phyloP scores from a whole-genome alignment of 2,888 invertebrate species.

The Embidobia sp. region DNA sequence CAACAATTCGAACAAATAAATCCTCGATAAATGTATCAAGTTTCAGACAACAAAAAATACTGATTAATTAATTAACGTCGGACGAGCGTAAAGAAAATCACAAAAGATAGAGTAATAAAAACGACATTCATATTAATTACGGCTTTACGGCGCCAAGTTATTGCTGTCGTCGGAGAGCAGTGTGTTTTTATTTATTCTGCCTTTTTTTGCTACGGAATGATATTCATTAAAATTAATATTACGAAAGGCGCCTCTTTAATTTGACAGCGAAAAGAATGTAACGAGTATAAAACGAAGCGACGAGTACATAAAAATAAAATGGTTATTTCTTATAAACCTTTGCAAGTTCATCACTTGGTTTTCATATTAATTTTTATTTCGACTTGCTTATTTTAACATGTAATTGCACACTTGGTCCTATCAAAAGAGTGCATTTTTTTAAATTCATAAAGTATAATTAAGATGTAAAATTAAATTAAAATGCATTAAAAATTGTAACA shows the following conservation, averaged over 20 bases:
- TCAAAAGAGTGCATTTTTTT: too few relatives aligned
- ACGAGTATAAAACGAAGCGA: conserved; percentile 34
- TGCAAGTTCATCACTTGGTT: conserved; percentile 27
- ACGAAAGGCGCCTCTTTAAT: conserved; percentile 51
- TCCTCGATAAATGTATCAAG: conserved; percentile 24
- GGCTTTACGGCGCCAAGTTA: conserved; percentile 36
- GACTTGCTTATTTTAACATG: conserved; percentile 6
- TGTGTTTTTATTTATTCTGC: neutral
- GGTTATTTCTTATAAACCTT: conserved; percentile 32
- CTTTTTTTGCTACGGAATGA: conserved; percentile 12
- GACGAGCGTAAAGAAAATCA: conserved; percentile 6
- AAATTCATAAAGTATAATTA: too few relatives aligned
- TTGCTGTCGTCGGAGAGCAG: conserved; percentile 27
- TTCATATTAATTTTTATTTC: conserved; percentile 32
- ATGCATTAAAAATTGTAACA: too few relatives aligned
- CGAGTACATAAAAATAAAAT: conserved; percentile 33
- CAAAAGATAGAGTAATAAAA: conserved; percentile 37
- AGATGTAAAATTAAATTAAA: too few relatives aligned
- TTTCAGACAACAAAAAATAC: conserved; percentile 6
- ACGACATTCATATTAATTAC: conserved; percentile 40
- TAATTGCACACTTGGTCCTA: too few relatives aligned
- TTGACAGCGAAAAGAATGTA: conserved; percentile 45
- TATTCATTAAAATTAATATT: conserved; percentile 53
- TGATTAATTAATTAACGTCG: conserved; percentile 36
- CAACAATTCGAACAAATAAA: too few relatives aligned